phyloP scores from a whole-genome alignment of 2,888 invertebrate species.

The Drosophila austrosaltans region DNA sequence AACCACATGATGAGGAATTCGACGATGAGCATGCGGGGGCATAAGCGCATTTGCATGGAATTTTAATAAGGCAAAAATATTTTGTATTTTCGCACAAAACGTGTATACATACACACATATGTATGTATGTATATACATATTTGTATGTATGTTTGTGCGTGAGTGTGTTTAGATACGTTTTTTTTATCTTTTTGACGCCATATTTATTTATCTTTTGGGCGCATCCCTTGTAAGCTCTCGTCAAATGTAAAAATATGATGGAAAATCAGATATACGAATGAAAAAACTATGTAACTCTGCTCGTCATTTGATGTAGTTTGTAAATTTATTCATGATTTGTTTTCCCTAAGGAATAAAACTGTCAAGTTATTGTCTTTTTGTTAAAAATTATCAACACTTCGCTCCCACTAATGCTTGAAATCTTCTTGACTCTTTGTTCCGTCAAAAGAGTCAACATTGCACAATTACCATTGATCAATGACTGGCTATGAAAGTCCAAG shows the following conservation, averaged over 20 bases:
- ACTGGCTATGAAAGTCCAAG: too few species aligned
- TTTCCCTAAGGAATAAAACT: too few species aligned
- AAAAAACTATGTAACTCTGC: neutral
- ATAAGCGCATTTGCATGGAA: slow-evolving; percentile 78
- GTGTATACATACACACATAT: slow-evolving; percentile 9
- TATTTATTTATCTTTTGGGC: slow-evolving; percentile 41
- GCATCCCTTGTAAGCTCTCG: slow-evolving; percentile 4
- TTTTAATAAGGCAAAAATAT: slow-evolving; percentile 69
- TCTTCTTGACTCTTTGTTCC: too few species aligned
- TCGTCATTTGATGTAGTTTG: too few species aligned
- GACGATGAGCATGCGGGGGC: slow-evolving; percentile 33
- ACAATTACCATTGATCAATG: too few species aligned
- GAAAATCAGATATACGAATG: slow-evolving; percentile 19
- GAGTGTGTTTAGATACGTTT: slow-evolving; percentile 21
- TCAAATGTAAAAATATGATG: neutral
- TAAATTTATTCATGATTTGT: too few species aligned
- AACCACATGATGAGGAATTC: slow-evolving; percentile 24
- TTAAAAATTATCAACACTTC: too few species aligned
- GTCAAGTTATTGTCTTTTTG: too few species aligned
- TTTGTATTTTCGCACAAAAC: slow-evolving; percentile 25
- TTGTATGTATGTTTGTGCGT: neutral
- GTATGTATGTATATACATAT: neutral
- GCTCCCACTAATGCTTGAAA: too few species aligned
- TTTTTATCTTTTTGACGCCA: slow-evolving; percentile 36
- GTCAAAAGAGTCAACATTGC: neutral